A percentile compares a stretch with the other conserved stretches of the same genome.
Conservation (phyloP, 2,888 invertebrate genomes). For the Hipparchia semele region DNA sequence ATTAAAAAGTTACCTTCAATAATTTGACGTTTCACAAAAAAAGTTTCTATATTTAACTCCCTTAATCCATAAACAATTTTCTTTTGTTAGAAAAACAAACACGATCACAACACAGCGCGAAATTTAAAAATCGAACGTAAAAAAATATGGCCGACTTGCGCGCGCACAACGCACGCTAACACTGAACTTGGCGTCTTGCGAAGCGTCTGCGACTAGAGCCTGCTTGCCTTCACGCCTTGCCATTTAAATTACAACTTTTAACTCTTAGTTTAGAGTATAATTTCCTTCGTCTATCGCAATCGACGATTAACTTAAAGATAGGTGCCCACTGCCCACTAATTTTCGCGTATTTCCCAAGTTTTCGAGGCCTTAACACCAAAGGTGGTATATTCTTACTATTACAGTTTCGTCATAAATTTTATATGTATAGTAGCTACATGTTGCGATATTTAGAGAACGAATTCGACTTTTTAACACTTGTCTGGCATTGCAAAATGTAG, state of each 20-base stretch:
- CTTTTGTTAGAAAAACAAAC: conserved; percentile 29
- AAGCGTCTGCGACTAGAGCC: conserved; percentile 45
- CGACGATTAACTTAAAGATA: conserved; percentile 7
- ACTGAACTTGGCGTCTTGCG: conserved; percentile 74
- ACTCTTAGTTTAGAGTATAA: conserved; percentile 1
- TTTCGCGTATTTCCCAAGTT: conserved; percentile 52
- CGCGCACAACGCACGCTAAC: conserved; percentile 58
- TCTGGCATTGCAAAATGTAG: conserved; percentile 5
- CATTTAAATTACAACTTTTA: conserved; percentile 30
- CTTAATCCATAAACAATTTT: conserved; percentile 31
- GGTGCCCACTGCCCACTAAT: conserved; percentile 37
- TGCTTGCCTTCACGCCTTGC: conserved; percentile 56
- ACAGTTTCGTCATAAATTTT: conserved; percentile 23
- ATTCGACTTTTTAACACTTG: conserved; percentile 22
- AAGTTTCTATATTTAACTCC: conserved; percentile 15
- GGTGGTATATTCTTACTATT: conserved; percentile 20
- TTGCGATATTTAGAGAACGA: conserved; percentile 22
- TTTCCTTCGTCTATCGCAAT: neutral
- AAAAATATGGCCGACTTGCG: conserved; percentile 48
- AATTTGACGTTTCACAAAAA: neutral
- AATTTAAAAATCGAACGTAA: conserved; percentile 46
- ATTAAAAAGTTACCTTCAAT: neutral
- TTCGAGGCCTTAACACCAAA: conserved; percentile 34
- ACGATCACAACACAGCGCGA: conserved; percentile 50
- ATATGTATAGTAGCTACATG: conserved; percentile 2